Evolutionary conservation across 2,888 invertebrate genomes (phyloP), one percentile per base, ranked within the genome.

Genomic region (Ceraclea dissimilis): DNA sequence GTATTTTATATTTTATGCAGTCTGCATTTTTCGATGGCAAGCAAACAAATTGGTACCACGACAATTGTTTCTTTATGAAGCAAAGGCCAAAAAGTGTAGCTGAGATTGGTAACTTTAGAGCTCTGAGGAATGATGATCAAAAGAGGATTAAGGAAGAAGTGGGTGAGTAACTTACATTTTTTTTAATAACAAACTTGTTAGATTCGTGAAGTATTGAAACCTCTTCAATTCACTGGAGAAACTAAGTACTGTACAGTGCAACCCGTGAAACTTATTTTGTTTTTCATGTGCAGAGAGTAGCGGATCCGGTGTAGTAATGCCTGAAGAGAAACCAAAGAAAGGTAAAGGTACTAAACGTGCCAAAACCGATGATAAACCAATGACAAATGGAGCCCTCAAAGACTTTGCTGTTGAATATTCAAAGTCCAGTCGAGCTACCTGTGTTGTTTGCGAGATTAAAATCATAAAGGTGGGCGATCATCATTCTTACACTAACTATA

Each of bases 1-100:
- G n/a, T n/a, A n/a, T n/a, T 44, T 26, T 52, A 1, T 52, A n/a
- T 22, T 21, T 63, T 63, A 76, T 75, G 44, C 69, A 93, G 92
- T 93, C 92, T 13, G 84, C 90, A 1, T 83, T 86, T 67, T 88
- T 87, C 72, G 95, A 95, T 82, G 90, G 92, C 0, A 91, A 87
- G 70, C 81, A 85, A 64, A 83, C 93, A 0, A 84, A 86, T 65
- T 97, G 96, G 96, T 90, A 86, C 68, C 96, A 97, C 73, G 80
- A 82, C 58, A 74, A 77, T 1, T 97, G 97, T 68, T 95, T 97
- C 70, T 96, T 95, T 68, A 73, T 74, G 17, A 88, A 90, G 67
- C 88, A 90, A 64, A 80, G 86, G 2, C 91, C 92, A 0, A 76
- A 80, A 56, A 78, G 82, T 20, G 79, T 80, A 0, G 85, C 83